Evolutionary conservation across 2,888 invertebrate species (phyloP).

Genomic region (Pasiphila rectangulata): DNA sequence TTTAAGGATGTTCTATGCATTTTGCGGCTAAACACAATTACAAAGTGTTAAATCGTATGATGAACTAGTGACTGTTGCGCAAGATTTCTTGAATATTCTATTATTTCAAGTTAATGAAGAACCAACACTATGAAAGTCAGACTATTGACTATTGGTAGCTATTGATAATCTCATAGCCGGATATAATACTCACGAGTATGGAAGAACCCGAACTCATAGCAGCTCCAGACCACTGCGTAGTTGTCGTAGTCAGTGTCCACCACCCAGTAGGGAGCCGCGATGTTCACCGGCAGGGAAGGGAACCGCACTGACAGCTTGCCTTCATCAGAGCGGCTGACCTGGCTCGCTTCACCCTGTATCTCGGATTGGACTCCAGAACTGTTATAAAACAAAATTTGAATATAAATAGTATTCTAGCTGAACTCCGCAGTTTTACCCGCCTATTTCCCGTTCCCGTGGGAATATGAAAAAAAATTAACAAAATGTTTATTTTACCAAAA

Average conservation of each 20-base stretch:
- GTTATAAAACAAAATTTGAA: conserved; percentile 26
- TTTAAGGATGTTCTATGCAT: too few relatives aligned
- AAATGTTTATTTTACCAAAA: too few relatives aligned
- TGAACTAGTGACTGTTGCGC: too few relatives aligned
- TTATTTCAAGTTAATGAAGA: too few relatives aligned
- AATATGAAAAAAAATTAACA: not conserved
- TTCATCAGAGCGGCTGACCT: conserved; percentile 73
- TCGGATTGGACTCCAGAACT: conserved; percentile 80
- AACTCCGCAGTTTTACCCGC: too few relatives aligned
- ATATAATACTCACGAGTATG: conserved; percentile 73
- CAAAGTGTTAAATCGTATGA: too few relatives aligned
- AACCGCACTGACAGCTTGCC: conserved; percentile 83
- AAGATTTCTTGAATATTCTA: too few relatives aligned
- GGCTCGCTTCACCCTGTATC: conserved; percentile 80
- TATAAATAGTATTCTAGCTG: not conserved
- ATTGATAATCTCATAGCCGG: too few relatives aligned
- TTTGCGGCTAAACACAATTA: too few relatives aligned
- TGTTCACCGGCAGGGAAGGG: conserved; percentile 81
- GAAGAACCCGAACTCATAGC: conserved; percentile 72
- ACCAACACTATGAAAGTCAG: too few relatives aligned
- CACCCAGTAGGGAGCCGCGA: conserved; percentile 78
- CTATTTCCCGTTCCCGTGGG: too few relatives aligned
- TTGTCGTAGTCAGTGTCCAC: conserved; percentile 87
- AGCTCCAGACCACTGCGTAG: conserved; percentile 87
- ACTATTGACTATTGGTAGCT: too few relatives aligned